These are phyloP conservation scores for Paracanthobrama guichenoti DNA, from an alignment of 2,113 vertebrate species.

Conservation along the genomic window DNA sequence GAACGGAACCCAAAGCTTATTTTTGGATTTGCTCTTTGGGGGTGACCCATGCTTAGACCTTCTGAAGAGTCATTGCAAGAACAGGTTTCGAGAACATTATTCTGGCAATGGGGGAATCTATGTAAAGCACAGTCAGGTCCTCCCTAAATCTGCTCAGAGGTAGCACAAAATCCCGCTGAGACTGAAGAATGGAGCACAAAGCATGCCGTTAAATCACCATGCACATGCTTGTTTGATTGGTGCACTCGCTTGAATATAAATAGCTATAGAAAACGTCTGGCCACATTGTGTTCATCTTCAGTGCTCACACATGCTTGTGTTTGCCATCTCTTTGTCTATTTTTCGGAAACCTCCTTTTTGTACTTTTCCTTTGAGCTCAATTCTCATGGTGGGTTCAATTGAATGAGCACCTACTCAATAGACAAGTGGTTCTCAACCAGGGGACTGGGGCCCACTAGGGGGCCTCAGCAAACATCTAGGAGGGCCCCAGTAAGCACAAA, in stretches of 20 bases:
- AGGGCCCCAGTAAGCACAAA: too few relatives aligned
- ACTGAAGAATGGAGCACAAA: conserved; percentile 19
- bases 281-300: background rate
- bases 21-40: conserved; percentile 26
- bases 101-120: conserved; percentile 9
- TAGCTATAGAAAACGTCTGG: conserved; percentile 10
- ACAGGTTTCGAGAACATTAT: conserved; percentile 7
- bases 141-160: conserved; percentile 27
- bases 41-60: conserved; percentile 28
- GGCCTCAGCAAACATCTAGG: too few relatives aligned
- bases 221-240: conserved; percentile 31
- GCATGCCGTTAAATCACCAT: conserved; percentile 10
- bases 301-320: background rate
- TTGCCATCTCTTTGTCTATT: background rate
- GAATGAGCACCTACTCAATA: background rate
- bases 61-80: conserved; percentile 27
- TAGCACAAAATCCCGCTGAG: conserved; percentile 28
- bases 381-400: background rate
- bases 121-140: conserved; percentile 26
- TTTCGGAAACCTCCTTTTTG: background rate
- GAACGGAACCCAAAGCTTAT: conserved; percentile 35
- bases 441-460: too few relatives aligned
- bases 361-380: conserved; percentile 1
- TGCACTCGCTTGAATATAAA: conserved; percentile 21
- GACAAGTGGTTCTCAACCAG: background rate